Conservation (phyloP, 2,113 vertebrate species). For the Sinocyclocheilus maitianheensis region DNA sequence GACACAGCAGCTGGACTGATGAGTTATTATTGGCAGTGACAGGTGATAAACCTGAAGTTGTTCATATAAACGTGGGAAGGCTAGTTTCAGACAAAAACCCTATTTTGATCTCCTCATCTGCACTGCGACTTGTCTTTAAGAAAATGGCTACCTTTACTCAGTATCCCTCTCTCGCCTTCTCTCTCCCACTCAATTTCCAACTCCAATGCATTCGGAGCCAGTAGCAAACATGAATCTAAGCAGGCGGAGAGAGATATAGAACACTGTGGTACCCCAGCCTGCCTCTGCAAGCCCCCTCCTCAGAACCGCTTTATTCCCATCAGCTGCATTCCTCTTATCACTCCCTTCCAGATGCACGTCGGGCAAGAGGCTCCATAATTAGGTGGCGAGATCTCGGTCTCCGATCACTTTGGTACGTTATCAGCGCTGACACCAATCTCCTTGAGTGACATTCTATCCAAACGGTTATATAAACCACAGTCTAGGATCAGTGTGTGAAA, state of each 20-base stretch:
- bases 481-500: conserved; percentile 53
- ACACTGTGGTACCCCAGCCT: conserved; percentile 42
- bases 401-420: conserved; percentile 62
- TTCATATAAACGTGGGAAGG: background rate
- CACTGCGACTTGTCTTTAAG: conserved; percentile 6
- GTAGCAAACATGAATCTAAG: conserved; percentile 37
- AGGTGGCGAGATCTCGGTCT: conserved; percentile 58
- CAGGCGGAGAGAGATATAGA: conserved; percentile 31
- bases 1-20: background rate
- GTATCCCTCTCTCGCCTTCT: conserved; percentile 26
- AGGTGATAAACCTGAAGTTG: background rate
- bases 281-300: background rate
- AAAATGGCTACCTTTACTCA: conserved; percentile 47
- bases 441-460: conserved; percentile 58
- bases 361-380: conserved; percentile 40
- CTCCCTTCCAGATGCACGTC: conserved; percentile 46
- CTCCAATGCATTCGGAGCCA: conserved; percentile 35
- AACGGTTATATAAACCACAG: conserved; percentile 53
- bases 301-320: conserved; percentile 53
- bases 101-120: background rate
- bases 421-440: conserved; percentile 61
- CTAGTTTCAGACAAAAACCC: background rate
- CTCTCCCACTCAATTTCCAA: conserved; percentile 24
- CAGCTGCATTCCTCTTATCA: conserved; percentile 56
- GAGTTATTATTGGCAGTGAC: background rate